Evolutionary conservation across 2,113 vertebrate genomes (phyloP).

Genomic region (Tricholaema leucomelas): DNA sequence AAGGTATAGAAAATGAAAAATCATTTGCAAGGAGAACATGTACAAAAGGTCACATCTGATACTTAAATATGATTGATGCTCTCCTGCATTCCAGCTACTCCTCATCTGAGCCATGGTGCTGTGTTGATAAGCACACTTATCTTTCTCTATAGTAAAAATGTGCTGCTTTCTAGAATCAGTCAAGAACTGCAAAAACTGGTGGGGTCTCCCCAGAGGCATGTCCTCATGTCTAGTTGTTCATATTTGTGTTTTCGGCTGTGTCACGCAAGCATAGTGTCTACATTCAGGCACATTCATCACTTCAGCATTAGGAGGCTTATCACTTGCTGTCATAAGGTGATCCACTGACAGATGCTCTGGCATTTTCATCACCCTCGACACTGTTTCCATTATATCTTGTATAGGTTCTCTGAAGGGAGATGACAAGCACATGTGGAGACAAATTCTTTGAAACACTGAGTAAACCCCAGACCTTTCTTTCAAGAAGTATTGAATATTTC

Average conservation of each 20-base stretch:
- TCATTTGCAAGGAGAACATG: constrained; percentile 35
- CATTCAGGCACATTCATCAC: constrained; percentile 32
- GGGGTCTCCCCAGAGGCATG: constrained; percentile 36
- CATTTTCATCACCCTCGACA: neutral
- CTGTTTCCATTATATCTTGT: constrained; percentile 46
- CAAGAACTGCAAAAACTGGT: constrained; percentile 36
- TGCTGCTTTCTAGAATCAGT: constrained; percentile 47
- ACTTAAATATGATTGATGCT: constrained; percentile 50
- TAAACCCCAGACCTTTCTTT: neutral
- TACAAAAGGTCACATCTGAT: constrained; percentile 50
- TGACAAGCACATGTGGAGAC: constrained; percentile 44
- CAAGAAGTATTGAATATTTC: neutral
- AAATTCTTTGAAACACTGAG: constrained; percentile 18
- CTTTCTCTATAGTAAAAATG: constrained; percentile 33
- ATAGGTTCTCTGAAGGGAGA: constrained; percentile 29
- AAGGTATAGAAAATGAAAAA: constrained; percentile 39
- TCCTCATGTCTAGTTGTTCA: constrained; percentile 13
- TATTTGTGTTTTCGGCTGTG: constrained; percentile 54
- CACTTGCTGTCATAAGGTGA: constrained; percentile 50
- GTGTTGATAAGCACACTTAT: constrained; percentile 61
- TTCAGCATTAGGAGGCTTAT: constrained; percentile 52
- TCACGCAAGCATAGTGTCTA: constrained; percentile 8
- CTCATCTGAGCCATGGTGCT: constrained; percentile 1
- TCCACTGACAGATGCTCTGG: constrained; percentile 33
- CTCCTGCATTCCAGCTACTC: constrained; percentile 26